Base-by-base conservation (phyloP, 2,888 invertebrate species). In the Lithophane ornitopus region DNA sequence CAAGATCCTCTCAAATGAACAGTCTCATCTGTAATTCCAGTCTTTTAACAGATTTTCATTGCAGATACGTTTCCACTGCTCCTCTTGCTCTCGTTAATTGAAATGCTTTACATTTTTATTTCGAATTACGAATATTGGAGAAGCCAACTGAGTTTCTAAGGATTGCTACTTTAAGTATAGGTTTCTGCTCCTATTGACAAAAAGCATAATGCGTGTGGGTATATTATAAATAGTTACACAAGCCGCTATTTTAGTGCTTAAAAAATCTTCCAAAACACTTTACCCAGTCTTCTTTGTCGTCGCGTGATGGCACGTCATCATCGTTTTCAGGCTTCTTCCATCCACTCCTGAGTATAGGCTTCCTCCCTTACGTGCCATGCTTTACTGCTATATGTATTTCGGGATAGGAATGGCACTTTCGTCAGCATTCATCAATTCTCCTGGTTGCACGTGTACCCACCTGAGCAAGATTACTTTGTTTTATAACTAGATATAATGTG, bases 1-100 rank as follows among this genome's bases (percentile, higher is more conserved):
- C 84, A 77, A 72, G 67, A 71, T 61, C 39, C 70, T 70, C 44
- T 39, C 46, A 84, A 87, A 87, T 77, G 65, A 81, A 74, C 74
- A 73, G 61, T 74, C 66, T 79, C 76, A 68, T 80, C 65, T 85
- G 73, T 80, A 75, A 80, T 84, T 76, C 70, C 52, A 44, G 62
- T 19, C 63, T 75, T 74, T 65, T 74, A 81, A 82, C 66, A 67
- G 71, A 76, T 84, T 81, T 70, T 81, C 49, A 80, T 80, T 72
- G 69, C 26, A 59, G 70, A 74, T 76, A 54, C 44, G 76, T 58
- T 59, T 68, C 71, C 61, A 69, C 26, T 77, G n/a, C 28, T 52
- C 11, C 69, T 56, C 52, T 69, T 34, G 52, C 3, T 52, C 66
- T 72, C 2, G 26, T 71, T 70, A 82, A 61, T 61, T 61, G 39